phyloP scores from a whole-genome alignment of 2,113 vertebrate genomes.

The Colistium nudipinnis region DNA sequence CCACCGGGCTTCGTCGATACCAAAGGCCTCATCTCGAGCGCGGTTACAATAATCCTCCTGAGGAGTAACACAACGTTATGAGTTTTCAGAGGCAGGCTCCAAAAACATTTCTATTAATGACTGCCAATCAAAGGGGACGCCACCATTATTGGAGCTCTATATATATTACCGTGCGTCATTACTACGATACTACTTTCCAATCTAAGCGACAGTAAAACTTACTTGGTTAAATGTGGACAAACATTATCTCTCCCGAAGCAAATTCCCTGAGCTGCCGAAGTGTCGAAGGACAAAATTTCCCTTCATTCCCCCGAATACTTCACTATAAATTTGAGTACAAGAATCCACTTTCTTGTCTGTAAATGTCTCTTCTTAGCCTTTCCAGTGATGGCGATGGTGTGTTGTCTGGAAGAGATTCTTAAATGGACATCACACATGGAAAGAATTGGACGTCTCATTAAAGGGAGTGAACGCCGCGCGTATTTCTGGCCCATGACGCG shows the following conservation, averaged over 20 bases:
- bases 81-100: constrained; percentile 55
- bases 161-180: constrained; percentile 16
- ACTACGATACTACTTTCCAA: constrained; percentile 8
- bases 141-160: constrained; percentile 32
- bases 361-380: background rate
- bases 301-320: background rate
- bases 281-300: background rate
- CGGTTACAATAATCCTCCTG: constrained; percentile 20
- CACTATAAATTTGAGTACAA: background rate
- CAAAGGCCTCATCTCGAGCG: background rate
- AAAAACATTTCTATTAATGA: constrained; percentile 44
- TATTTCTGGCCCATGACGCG: background rate
- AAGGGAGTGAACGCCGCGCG: constrained; percentile 10
- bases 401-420: background rate
- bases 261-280: background rate
- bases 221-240: background rate
- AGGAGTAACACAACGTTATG: constrained; percentile 49
- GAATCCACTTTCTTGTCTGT: background rate
- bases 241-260: background rate
- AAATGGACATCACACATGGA: background rate
- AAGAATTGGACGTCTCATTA: background rate
- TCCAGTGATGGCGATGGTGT: background rate
- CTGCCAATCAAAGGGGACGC: constrained; percentile 47
- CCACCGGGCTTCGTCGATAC: constrained; percentile 12
- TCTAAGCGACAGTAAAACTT: background rate